Evolutionary conservation across 2,888 invertebrate species (phyloP).

Genomic region (Troides oblongomaculatus): DNA sequence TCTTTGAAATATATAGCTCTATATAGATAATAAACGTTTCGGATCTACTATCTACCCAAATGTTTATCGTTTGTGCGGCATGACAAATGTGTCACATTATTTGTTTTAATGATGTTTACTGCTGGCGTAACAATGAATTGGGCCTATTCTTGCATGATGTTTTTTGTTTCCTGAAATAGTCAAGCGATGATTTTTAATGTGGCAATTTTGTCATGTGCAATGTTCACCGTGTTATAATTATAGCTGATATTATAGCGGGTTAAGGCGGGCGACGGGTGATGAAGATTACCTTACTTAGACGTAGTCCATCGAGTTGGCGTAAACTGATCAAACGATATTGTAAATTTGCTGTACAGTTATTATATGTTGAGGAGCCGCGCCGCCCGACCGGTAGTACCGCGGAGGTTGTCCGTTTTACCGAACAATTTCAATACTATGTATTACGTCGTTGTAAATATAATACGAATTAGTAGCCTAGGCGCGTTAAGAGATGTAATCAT

Average conservation of each 20-base stretch:
- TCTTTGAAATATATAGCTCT: slow-evolving; percentile 67
- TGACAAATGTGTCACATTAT: slow-evolving; percentile 62
- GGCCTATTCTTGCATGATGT: slow-evolving; percentile 68
- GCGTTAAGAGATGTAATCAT: slow-evolving; percentile 70
- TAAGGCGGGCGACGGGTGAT: slow-evolving; percentile 72
- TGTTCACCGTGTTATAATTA: slow-evolving; percentile 61
- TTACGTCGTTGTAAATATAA: slow-evolving; percentile 74
- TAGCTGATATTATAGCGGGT: slow-evolving; percentile 74
- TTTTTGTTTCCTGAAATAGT: slow-evolving; percentile 34
- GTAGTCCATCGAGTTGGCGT: slow-evolving; percentile 74
- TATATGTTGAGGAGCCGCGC: slow-evolving; percentile 42
- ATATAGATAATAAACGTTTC: slow-evolving; percentile 46
- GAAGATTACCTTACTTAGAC: slow-evolving; percentile 67
- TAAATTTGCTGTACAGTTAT: slow-evolving; percentile 74
- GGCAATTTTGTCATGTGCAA: slow-evolving; percentile 70
- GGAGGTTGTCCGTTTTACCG: slow-evolving; percentile 65
- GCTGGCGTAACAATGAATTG: slow-evolving; percentile 62
- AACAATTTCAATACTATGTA: slow-evolving; percentile 72
- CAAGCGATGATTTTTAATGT: slow-evolving; percentile 41
- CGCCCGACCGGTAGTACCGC: slow-evolving; percentile 47
- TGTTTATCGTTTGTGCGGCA: slow-evolving; percentile 65
- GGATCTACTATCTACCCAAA: slow-evolving; percentile 65
- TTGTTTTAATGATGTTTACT: slow-evolving; percentile 33
- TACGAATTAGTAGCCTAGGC: slow-evolving; percentile 73
- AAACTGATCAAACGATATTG: slow-evolving; percentile 76